phyloP scores from a whole-genome alignment of 35 echinoderm and acorn worm species.

The Stichopus chloronotus region DNA sequence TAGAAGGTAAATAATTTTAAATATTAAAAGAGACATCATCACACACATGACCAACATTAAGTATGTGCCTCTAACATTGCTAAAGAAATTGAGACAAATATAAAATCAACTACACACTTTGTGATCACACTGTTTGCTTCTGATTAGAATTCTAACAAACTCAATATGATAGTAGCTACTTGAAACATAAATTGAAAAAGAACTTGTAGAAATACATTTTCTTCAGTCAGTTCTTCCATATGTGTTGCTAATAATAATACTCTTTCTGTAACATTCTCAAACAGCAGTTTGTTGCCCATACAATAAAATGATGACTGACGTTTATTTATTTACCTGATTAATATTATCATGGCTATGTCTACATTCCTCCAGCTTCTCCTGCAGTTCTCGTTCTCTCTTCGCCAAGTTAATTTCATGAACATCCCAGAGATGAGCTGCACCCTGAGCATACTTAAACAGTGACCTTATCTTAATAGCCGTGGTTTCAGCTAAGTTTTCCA shows the following conservation, averaged over 20 bases:
- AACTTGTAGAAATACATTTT: no score
- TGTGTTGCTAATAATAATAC: neutral
- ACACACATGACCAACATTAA: neutral
- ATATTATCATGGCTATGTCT: slow-evolving; percentile 90
- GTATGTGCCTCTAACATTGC: neutral
- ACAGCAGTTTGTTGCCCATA: neutral
- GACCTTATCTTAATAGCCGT: slow-evolving; percentile 63
- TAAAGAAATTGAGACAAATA: neutral
- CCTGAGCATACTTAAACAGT: slow-evolving; percentile 94
- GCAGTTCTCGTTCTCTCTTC: slow-evolving; percentile 73
- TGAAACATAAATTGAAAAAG: neutral
- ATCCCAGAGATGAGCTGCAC: slow-evolving; percentile 94
- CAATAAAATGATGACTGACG: no score
- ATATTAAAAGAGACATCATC: neutral
- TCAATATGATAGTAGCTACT: neutral
- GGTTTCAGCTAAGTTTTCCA: slow-evolving; percentile 78
- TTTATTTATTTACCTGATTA: slow-evolving; percentile 70
- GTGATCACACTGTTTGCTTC: no score
- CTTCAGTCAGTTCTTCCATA: neutral
- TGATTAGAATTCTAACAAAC: no score
- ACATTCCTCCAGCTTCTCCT: slow-evolving; percentile 86
- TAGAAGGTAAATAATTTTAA: slow-evolving; percentile 28
- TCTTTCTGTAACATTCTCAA: neutral
- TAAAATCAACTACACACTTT: no score
- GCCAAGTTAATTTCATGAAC: slow-evolving; percentile 90